Conservation (phyloP, 2,113 vertebrate genomes). For the Laterallus jamaicensis region DNA sequence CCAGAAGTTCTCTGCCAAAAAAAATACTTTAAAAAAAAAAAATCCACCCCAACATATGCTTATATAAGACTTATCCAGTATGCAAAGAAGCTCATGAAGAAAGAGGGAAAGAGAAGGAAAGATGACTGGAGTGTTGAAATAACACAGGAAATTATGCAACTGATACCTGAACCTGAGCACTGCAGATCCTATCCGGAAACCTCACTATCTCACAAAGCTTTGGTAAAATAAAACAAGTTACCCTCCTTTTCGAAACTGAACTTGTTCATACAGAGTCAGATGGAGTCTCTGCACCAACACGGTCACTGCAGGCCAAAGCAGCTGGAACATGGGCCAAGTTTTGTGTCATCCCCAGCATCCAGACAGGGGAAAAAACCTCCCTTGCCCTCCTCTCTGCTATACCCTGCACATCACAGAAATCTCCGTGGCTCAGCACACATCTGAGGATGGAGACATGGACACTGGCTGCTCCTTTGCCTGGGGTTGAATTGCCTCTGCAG, state of each 20-base stretch:
- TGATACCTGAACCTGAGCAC: slow-evolving; percentile 50
- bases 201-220: neutral
- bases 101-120: neutral
- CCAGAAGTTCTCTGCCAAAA: slow-evolving; percentile 59
- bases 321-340: neutral
- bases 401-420: neutral
- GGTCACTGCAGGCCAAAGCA: neutral
- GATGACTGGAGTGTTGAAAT: slow-evolving; percentile 51
- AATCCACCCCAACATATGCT: slow-evolving; percentile 40
- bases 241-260: neutral
- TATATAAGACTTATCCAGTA: slow-evolving; percentile 44
- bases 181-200: slow-evolving; percentile 28
- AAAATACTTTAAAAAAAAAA: slow-evolving; percentile 37
- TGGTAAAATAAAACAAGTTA: neutral
- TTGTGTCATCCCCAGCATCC: neutral
- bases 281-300: neutral
- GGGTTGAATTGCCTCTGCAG: neutral
- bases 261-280: neutral
- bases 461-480: neutral
- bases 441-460: fast-evolving
- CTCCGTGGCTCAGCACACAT: neutral
- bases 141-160: slow-evolving; percentile 64
- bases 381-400: neutral
- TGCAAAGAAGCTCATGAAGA: neutral
- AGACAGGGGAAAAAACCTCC: neutral